These are phyloP conservation scores for Tolypeutes matacus DNA, from an alignment of 2,797 vertebrate genomes.

Conservation along the genomic window DNA sequence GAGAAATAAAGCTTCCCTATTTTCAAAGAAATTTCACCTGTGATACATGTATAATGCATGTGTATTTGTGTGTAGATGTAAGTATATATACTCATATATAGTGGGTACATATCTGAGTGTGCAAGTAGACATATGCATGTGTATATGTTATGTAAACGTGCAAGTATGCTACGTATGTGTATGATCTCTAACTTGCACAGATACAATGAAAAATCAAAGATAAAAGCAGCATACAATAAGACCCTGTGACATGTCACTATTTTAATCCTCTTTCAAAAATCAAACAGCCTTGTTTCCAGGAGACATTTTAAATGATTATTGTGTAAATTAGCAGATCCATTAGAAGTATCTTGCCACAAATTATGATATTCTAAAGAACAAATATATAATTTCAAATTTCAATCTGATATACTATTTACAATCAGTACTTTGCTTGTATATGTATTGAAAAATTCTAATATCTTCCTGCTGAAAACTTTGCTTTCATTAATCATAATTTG, in stretches of 20 bases:
- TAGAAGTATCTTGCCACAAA: not conserved
- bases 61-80: too few relatives aligned
- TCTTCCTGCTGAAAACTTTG: not conserved
- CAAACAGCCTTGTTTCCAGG: not conserved
- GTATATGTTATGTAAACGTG: not conserved
- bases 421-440: not conserved
- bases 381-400: constrained; percentile 31
- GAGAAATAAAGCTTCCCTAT: not conserved
- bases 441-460: not conserved
- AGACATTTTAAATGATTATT: constrained; percentile 24
- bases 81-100: too few relatives aligned
- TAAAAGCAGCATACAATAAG: not conserved
- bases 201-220: not conserved
- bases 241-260: not conserved
- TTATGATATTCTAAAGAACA: not conserved
- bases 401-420: not conserved
- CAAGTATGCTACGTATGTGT: not conserved
- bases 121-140: not conserved
- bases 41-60: too few relatives aligned
- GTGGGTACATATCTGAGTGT: not conserved
- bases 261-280: not conserved
- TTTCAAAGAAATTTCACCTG: not conserved
- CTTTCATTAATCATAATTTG: constrained; percentile 28
- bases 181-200: not conserved
- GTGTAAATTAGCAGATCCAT: not conserved